These are phyloP conservation scores for Drosophila lacteicornis DNA, from an alignment of 1,140 invertebrate species.

Conservation along the genomic window DNA sequence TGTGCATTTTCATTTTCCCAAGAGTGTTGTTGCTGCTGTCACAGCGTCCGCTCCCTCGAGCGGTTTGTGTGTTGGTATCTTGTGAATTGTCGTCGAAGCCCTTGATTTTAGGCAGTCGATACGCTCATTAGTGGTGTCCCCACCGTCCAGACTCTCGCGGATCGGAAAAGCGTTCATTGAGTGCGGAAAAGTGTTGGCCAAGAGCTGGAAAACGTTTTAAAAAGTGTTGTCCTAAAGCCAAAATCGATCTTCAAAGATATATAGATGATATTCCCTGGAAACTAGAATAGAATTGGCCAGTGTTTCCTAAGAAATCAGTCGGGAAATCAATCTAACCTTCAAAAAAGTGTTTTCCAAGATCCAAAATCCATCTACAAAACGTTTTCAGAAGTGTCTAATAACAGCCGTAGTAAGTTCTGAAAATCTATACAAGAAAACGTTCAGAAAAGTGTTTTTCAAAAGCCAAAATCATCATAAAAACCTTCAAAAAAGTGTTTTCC, in stretches of 20 bases:
- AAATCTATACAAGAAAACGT: neutral
- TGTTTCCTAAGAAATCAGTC: neutral
- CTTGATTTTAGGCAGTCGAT: conserved; percentile 75
- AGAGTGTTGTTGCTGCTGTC: conserved; percentile 57
- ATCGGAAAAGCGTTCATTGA: conserved; percentile 42
- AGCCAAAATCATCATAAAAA: too few species aligned
- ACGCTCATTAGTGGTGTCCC: conserved; percentile 67
- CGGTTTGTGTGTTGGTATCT: conserved; percentile 27
- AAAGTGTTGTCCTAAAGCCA: neutral
- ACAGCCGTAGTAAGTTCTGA: too few species aligned
- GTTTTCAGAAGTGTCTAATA: neutral
- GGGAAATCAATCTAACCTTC: too few species aligned
- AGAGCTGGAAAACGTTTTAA: neutral
- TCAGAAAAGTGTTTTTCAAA: neutral
- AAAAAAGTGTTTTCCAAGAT: neutral
- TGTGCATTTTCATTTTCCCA: conserved; percentile 82
- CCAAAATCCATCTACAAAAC: neutral
- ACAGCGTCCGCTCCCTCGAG: conserved; percentile 15
- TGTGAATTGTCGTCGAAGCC: conserved; percentile 72
- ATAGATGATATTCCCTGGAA: neutral
- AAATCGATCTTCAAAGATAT: neutral
- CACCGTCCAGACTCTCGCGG: conserved; percentile 7
- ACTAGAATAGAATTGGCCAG: neutral
- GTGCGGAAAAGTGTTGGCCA: conserved; percentile 2
- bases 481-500: neutral